A percentile compares a stretch with the other conserved stretches of the same genome.
These are phyloP conservation scores for Anagyrus pseudococci DNA, from an alignment of 2,888 invertebrate genomes.

Conservation along the genomic window DNA sequence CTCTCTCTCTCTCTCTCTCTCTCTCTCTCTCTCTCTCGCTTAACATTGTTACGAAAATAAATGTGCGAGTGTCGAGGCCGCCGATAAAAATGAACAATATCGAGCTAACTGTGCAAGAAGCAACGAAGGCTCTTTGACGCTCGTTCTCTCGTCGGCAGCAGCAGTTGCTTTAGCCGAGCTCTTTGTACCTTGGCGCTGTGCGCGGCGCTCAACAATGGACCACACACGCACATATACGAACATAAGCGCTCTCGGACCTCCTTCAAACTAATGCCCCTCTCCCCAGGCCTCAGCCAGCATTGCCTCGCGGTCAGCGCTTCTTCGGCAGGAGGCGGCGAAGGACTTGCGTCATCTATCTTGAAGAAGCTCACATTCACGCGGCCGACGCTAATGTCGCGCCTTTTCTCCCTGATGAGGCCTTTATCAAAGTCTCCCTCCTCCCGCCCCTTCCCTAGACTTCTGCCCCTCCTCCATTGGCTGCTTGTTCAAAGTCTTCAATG, in stretches of 20 bases:
- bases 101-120: neutral
- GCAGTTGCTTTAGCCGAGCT: constrained; percentile 30
- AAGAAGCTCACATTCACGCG: constrained; percentile 50
- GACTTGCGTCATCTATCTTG: constrained; percentile 54
- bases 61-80: too few relatives aligned
- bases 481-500: too few relatives aligned
- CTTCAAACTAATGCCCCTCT: constrained; percentile 29
- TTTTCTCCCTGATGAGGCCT: constrained; percentile 41
- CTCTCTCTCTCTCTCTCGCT: too few relatives aligned
- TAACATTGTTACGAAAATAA: too few relatives aligned
- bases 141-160: neutral
- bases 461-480: too few relatives aligned
- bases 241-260: constrained; percentile 42
- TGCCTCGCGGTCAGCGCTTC: neutral
- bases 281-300: constrained; percentile 1
- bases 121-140: constrained; percentile 11
- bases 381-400: constrained; percentile 52
- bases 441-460: too few relatives aligned
- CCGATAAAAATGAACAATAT: too few relatives aligned
- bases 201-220: constrained; percentile 46
- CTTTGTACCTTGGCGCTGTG: constrained; percentile 39
- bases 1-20: too few relatives aligned
- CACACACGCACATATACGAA: constrained; percentile 46
- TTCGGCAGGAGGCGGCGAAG: constrained; percentile 18
- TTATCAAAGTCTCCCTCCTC: constrained; percentile 43